Evolutionary conservation across 1,140 invertebrate genomes (phyloP), one percentile per base, ranked within the genome.

Genomic region (Campoletis sonorensis): DNA sequence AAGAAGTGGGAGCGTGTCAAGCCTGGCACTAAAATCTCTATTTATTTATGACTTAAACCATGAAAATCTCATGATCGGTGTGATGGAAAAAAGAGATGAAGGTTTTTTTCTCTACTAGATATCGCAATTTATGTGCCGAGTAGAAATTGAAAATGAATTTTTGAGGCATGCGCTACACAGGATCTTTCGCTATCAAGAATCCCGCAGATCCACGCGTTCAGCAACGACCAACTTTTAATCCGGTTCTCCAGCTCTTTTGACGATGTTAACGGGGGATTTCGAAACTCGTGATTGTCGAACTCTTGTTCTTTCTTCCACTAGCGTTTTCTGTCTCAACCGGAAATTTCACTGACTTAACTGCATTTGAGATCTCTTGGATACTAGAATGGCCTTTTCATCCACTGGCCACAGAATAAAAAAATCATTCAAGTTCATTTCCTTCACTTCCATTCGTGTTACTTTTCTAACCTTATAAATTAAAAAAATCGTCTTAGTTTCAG

Each of bases 211-310:
- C 40, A 11, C 40, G 23, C 51, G 73, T 61, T 77, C 30, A 77
- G 73, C 73, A 77, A 61, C 51, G 73, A 77, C 73, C 73, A 77
- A 77, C 73, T 77, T 77, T 77, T 77, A 77, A 77, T 77, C 73
- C 26, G 15, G 51, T 77, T 77, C 27, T 61, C 54, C 27, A 4
- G 73, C 30, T 54, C 73, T 77, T 54, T 26, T 51, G 13, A 30
- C 30, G 54, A 77, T 77, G 73, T 77, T 77, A 77, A 77, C 73
- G 73, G 51, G 26, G 73, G 54, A 77, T 77, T 45, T 51, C 49
- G 73, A 77, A 77, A 61, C 51, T 77, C 73, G 33, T 64, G 73
- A 77, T 77, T 26, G 73, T 77, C 26, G 26, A 61, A 58, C 73
- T 1, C 45, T 76, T 61, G 54, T 73, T 45, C 73, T 33, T 23